These are phyloP conservation scores for Uromys caudimaculatus DNA, from an alignment of 2,797 vertebrate species.

Conservation along the genomic window DNA sequence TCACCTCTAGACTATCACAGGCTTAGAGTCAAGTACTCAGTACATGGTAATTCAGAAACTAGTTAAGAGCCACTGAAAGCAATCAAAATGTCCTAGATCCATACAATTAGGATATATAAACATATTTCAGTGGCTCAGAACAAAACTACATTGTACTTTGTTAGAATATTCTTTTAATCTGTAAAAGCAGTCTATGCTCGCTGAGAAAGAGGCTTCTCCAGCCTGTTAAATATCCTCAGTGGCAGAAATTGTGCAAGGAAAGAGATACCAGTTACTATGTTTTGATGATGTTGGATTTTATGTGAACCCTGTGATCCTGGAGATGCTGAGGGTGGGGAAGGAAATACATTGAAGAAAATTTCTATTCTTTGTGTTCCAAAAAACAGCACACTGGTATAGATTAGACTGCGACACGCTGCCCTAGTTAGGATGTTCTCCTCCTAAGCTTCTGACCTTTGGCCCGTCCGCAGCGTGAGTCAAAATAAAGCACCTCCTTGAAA, in stretches of 20 bases:
- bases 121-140: neutral
- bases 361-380: neutral
- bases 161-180: neutral
- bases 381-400: neutral
- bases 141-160: neutral
- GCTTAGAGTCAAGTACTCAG: neutral
- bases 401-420: neutral
- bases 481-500: neutral
- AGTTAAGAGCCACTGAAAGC: neutral
- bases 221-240: neutral
- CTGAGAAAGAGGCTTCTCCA: neutral
- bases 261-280: neutral
- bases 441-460: neutral
- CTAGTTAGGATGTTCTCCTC: neutral
- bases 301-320: neutral
- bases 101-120: neutral
- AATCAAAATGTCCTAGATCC: neutral
- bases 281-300: conserved; percentile 11
- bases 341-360: neutral
- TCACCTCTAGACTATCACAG: neutral
- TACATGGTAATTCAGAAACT: neutral
- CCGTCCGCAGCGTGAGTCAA: neutral
- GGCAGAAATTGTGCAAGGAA: neutral
- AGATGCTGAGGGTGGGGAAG: neutral
- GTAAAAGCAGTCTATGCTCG: neutral